phyloP scores from a whole-genome alignment of 1,140 invertebrate species.

The Rhynchophorus ferrugineus region DNA sequence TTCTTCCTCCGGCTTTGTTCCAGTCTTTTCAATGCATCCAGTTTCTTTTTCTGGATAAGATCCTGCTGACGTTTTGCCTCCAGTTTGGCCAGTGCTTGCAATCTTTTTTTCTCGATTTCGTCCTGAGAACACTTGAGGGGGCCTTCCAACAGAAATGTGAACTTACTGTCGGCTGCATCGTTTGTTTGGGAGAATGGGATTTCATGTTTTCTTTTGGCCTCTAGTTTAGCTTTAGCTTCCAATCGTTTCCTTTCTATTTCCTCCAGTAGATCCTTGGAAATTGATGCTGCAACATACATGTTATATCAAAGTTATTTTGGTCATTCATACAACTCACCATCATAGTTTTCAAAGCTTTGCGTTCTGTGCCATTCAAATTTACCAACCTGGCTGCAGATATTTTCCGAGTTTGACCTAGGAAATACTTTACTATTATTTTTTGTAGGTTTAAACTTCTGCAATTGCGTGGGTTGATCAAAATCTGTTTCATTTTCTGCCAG shows the following conservation, averaged over 20 bases:
- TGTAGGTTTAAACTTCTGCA: slow-evolving; percentile 9
- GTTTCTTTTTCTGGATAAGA: slow-evolving; percentile 32
- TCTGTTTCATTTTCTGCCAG: slow-evolving; percentile 22
- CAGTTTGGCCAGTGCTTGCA: slow-evolving; percentile 34
- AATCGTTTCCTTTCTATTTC: slow-evolving; percentile 32
- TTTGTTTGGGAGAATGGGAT: neutral
- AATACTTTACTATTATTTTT: slow-evolving; percentile 23
- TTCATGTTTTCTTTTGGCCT: slow-evolving; percentile 32
- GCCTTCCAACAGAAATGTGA: slow-evolving; percentile 4
- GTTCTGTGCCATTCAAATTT: slow-evolving; percentile 30
- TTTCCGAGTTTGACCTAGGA: slow-evolving; percentile 15
- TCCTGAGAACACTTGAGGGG: slow-evolving; percentile 24
- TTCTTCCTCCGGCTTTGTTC: slow-evolving; percentile 26
- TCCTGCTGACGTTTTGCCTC: slow-evolving; percentile 34
- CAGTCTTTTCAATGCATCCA: slow-evolving; percentile 32
- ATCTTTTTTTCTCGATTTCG: slow-evolving; percentile 37
- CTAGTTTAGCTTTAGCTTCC: slow-evolving; percentile 33
- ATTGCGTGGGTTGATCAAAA: slow-evolving; percentile 15
- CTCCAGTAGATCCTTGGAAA: slow-evolving; percentile 7
- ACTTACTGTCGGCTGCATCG: neutral
- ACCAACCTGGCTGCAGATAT: neutral
- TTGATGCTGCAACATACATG: slow-evolving; percentile 5
- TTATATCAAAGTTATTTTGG: neutral
- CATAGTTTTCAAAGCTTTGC: slow-evolving; percentile 29
- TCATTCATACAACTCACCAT: slow-evolving; percentile 7